phyloP scores from a whole-genome alignment of 1,140 invertebrate species.

The Pogonomyrmex californicus region DNA sequence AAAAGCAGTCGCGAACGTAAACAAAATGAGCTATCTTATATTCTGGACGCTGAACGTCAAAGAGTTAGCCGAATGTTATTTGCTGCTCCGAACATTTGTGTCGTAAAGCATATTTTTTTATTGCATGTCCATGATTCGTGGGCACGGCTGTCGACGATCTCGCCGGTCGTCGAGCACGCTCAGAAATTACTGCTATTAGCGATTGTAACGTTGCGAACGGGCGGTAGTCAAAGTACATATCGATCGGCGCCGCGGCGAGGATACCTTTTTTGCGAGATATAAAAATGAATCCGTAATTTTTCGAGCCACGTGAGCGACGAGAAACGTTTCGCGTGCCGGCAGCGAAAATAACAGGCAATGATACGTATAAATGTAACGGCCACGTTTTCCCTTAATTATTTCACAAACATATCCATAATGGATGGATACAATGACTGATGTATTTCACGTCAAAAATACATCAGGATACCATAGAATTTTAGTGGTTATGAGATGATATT shows the following conservation, averaged over 20 bases:
- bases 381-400: constrained; percentile 65
- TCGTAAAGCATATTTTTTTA: constrained; percentile 73
- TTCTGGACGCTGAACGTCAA: background rate
- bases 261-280: constrained; percentile 68
- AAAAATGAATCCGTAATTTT: constrained; percentile 71
- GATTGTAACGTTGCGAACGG: constrained; percentile 73
- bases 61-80: constrained; percentile 56
- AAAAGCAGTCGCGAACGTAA: background rate
- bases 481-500: background rate
- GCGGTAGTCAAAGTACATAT: constrained; percentile 68
- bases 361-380: constrained; percentile 67
- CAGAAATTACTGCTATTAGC: constrained; percentile 76
- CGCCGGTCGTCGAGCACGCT: constrained; percentile 53
- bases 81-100: constrained; percentile 55
- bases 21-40: background rate
- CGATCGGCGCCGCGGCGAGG: constrained; percentile 53
- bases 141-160: constrained; percentile 64
- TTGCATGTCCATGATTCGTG: constrained; percentile 65
- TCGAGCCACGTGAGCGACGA: constrained; percentile 50
- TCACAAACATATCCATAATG: constrained; percentile 39
- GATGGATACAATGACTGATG: constrained; percentile 15
- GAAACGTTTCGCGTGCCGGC: constrained; percentile 68
- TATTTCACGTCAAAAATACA: background rate
- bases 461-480: background rate
- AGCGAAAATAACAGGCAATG: constrained; percentile 64